A percentile compares a stretch with the other conserved stretches of the same genome.
Evolutionary conservation across 2,797 vertebrate species (phyloP).

Genomic region (Eulemur albifrons): DNA sequence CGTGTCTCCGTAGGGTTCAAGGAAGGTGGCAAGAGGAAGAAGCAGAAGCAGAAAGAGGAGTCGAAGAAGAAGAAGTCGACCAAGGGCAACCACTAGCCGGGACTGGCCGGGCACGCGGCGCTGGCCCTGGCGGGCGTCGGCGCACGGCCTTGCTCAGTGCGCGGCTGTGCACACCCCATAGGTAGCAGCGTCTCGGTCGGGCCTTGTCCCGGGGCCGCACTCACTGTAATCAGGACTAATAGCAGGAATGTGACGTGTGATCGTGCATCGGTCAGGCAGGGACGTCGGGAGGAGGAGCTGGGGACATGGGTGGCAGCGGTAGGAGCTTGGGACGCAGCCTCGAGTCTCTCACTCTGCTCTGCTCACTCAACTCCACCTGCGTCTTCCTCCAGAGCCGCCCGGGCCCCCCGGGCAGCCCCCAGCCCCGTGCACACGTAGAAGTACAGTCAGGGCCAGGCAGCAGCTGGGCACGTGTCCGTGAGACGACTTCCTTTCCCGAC

Average conservation of each 20-base stretch:
- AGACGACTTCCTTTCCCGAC: background rate
- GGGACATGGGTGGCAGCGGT: conserved; percentile 35
- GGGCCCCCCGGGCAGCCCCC: conserved; percentile 13
- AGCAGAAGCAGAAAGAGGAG: conserved; percentile 93
- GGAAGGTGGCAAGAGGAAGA: conserved; percentile 94
- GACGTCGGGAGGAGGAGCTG: background rate
- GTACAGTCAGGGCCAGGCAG: background rate
- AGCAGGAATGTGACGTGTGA: conserved; percentile 71
- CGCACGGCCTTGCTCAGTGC: background rate
- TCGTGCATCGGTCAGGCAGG: conserved; percentile 36
- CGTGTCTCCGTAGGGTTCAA: conserved; percentile 89
- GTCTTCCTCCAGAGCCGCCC: conserved; percentile 47
- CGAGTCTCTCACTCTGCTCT: conserved; percentile 70
- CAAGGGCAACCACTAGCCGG: conserved; percentile 88
- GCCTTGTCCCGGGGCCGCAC: conserved; percentile 78
- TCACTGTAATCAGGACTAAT: conserved; percentile 9
- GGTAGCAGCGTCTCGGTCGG: conserved; percentile 65
- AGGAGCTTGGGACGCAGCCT: conserved; percentile 61
- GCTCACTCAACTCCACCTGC: conserved; percentile 50
- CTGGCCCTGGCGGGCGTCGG: background rate
- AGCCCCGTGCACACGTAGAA: background rate
- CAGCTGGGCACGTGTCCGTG: background rate
- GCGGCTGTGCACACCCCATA: conserved; percentile 70
- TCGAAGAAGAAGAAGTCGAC: conserved; percentile 93
- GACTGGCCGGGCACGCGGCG: conserved; percentile 67